Evolutionary conservation across 2,888 invertebrate species (phyloP).

Genomic region (Aspidiotus destructor): DNA sequence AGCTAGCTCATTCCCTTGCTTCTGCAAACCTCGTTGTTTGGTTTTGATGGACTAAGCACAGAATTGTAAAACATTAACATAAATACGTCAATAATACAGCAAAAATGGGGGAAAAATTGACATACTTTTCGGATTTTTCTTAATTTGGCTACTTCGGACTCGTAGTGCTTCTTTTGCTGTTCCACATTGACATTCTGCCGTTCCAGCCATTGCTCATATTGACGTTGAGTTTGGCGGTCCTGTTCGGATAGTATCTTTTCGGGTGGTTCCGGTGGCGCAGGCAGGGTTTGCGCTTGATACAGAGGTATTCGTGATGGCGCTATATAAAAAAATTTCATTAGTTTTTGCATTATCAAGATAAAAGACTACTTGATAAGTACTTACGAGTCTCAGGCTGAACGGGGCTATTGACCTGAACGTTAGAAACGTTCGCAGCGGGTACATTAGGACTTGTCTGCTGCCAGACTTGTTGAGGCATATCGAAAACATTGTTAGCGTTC

Average conservation of each 20-base stretch:
- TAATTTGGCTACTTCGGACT: constrained; percentile 77
- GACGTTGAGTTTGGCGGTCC: constrained; percentile 60
- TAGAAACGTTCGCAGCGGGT: background rate
- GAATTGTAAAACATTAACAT: background rate
- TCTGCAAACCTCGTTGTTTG: constrained; percentile 72
- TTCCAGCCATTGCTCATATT: constrained; percentile 78
- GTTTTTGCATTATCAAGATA: background rate
- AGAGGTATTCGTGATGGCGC: constrained; percentile 45
- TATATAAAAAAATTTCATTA: background rate
- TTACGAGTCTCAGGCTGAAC: constrained; percentile 23
- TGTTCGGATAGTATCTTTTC: constrained; percentile 64
- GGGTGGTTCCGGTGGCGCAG: constrained; percentile 64
- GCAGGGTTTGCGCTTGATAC: constrained; percentile 52
- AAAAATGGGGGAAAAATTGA: too few relatives aligned
- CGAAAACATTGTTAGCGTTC: constrained; percentile 7
- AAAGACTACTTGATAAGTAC: background rate
- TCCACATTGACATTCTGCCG: constrained; percentile 62
- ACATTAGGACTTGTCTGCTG: constrained; percentile 7
- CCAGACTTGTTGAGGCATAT: constrained; percentile 24
- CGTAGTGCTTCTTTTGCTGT: constrained; percentile 72
- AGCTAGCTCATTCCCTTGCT: constrained; percentile 70
- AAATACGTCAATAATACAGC: too few relatives aligned
- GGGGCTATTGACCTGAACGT: constrained; percentile 16
- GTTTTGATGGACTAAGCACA: constrained; percentile 68
- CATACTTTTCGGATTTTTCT: constrained; percentile 72